phyloP scores from a whole-genome alignment of 1,140 invertebrate genomes.

The Muscidifurax raptorellus region DNA sequence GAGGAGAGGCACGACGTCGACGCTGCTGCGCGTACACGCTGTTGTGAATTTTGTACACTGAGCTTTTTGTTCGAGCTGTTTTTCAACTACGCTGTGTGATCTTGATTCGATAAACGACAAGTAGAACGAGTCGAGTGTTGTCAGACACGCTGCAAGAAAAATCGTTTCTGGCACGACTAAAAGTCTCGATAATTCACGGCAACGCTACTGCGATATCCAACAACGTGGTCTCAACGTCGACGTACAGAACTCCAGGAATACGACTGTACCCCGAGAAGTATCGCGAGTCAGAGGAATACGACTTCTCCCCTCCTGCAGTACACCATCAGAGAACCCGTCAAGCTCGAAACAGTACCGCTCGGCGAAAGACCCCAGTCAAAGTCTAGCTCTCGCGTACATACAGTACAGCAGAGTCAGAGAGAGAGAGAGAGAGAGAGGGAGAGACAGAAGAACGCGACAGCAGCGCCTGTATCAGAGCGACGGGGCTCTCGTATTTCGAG shows the following conservation, averaged over 20 bases:
- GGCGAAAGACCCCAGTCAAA: constrained; percentile 5
- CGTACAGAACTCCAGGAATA: too few species aligned
- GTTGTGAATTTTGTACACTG: not conserved
- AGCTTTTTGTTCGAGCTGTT: not conserved
- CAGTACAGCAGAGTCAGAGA: not conserved
- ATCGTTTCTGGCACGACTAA: too few species aligned
- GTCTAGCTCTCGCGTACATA: not conserved
- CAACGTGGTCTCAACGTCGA: too few species aligned
- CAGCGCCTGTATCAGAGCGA: not conserved
- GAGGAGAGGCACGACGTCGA: not conserved
- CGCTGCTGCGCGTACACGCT: too few species aligned
- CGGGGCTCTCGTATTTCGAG: constrained; percentile 38
- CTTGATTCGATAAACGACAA: too few species aligned
- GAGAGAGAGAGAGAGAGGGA: not conserved
- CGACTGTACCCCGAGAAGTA: too few species aligned
- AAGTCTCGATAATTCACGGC: too few species aligned
- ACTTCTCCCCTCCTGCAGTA: not conserved
- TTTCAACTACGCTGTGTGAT: too few species aligned
- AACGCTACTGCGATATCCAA: too few species aligned
- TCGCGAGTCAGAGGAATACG: not conserved
- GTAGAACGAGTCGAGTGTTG: too few species aligned
- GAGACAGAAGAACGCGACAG: not conserved
- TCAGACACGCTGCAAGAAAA: too few species aligned
- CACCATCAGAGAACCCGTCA: not conserved
- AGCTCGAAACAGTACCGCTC: constrained; percentile 1